Percentiles rank a stretch among this genome's conserved stretches.
Evolutionary conservation across 2,888 invertebrate genomes (phyloP).

Genomic region (Eupithecia tripunctaria): DNA sequence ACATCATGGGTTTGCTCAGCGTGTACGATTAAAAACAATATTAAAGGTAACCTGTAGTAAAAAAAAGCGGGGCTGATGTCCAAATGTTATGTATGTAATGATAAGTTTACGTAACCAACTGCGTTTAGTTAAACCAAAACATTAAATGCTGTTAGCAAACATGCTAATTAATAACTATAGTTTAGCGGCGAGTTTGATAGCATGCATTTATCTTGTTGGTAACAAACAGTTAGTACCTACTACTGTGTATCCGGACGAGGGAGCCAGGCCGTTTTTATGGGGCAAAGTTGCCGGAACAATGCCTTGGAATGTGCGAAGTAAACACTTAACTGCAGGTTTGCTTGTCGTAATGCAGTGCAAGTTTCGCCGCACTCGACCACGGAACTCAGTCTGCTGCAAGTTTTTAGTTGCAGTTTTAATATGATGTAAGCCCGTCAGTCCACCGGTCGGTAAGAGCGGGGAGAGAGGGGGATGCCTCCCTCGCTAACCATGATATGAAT

Average conservation of each 20-base stretch:
- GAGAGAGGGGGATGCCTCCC: slow-evolving; percentile 27
- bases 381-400: slow-evolving; percentile 62
- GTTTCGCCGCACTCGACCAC: slow-evolving; percentile 70
- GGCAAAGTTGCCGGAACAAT: slow-evolving; percentile 65
- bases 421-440: slow-evolving; percentile 55
- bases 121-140: slow-evolving; percentile 2
- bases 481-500: slow-evolving; percentile 22
- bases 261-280: slow-evolving; percentile 73
- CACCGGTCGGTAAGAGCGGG: slow-evolving; percentile 48
- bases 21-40: neutral
- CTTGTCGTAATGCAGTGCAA: slow-evolving; percentile 77
- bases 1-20: neutral
- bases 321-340: slow-evolving; percentile 82
- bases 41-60: neutral
- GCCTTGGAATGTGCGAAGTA: slow-evolving; percentile 78
- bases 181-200: slow-evolving; percentile 48
- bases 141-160: slow-evolving; percentile 12
- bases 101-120: neutral
- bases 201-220: slow-evolving; percentile 52
- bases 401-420: slow-evolving; percentile 76
- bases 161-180: slow-evolving; percentile 36
- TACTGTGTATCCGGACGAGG: slow-evolving; percentile 44
- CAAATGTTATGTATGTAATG: neutral
- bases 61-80: neutral
- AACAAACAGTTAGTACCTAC: slow-evolving; percentile 36